Conservation (phyloP, 2,888 invertebrate genomes). For the Lasioglossum figueresi region DNA sequence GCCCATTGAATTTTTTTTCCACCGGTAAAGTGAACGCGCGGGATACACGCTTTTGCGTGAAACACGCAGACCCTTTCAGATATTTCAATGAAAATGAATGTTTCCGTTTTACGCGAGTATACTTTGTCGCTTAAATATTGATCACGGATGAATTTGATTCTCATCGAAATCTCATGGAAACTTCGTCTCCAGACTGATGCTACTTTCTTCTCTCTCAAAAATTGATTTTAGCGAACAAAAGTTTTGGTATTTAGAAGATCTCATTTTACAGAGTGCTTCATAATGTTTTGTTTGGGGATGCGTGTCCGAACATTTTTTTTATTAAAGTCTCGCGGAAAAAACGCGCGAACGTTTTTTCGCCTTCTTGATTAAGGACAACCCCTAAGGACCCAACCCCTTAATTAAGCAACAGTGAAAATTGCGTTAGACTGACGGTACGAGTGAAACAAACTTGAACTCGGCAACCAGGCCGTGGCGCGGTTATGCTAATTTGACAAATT, state of each 20-base stretch:
- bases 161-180: too few species aligned
- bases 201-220: too few species aligned
- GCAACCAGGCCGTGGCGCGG: neutral
- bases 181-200: neutral
- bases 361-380: neutral
- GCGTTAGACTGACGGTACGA: neutral
- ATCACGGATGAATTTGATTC: too few species aligned
- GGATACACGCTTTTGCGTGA: neutral
- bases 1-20: neutral
- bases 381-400: neutral
- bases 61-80: neutral
- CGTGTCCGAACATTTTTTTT: too few species aligned
- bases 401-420: neutral
- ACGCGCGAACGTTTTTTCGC: too few species aligned
- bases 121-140: too few species aligned
- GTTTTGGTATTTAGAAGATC: too few species aligned
- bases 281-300: too few species aligned
- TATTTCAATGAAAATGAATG: neutral
- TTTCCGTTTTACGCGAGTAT: neutral
- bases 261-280: too few species aligned
- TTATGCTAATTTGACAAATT: slow-evolving; percentile 55
- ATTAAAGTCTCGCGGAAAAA: too few species aligned
- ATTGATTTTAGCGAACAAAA: too few species aligned
- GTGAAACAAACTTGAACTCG: neutral
- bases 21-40: neutral